A percentile compares a stretch with the other conserved stretches of the same genome.
Evolutionary conservation across 2,113 vertebrate genomes (phyloP).

Genomic region (Zingel zingel): DNA sequence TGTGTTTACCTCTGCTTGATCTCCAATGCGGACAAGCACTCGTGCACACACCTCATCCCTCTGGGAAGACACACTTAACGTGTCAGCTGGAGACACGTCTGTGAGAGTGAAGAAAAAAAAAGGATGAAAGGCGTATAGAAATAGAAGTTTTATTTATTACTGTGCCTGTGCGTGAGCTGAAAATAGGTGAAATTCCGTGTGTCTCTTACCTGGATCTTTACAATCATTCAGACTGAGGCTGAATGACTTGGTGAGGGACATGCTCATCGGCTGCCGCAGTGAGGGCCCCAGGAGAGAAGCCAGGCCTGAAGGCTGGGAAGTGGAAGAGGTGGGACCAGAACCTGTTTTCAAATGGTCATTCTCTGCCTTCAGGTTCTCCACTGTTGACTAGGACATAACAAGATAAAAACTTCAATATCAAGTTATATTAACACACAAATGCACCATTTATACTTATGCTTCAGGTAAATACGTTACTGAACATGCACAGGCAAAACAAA

Average conservation of each 20-base stretch:
- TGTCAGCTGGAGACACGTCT: slow-evolving; percentile 90
- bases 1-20: slow-evolving; percentile 89
- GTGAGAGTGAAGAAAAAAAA: slow-evolving; percentile 17
- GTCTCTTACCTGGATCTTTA: slow-evolving; percentile 86
- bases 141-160: neutral
- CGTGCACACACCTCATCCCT: slow-evolving; percentile 87
- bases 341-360: slow-evolving; percentile 95
- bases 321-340: slow-evolving; percentile 83
- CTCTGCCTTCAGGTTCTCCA: slow-evolving; percentile 94
- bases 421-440: neutral
- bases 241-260: slow-evolving; percentile 91
- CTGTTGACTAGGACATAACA: slow-evolving; percentile 87
- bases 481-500: slow-evolving; percentile 64
- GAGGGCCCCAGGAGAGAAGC: slow-evolving; percentile 86
- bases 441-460: neutral
- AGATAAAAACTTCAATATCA: neutral
- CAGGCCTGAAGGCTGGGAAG: slow-evolving; percentile 84
- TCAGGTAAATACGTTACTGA: neutral
- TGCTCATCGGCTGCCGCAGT: slow-evolving; percentile 88
- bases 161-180: neutral
- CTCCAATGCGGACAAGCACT: slow-evolving; percentile 88
- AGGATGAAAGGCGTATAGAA: neutral
- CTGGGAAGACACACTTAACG: slow-evolving; percentile 81
- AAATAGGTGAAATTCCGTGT: neutral
- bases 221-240: slow-evolving; percentile 86